Percentiles rank a stretch among this genome's conserved stretches.
Conservation (phyloP, 1,140 invertebrate species). For the Hyphantria cunea region DNA sequence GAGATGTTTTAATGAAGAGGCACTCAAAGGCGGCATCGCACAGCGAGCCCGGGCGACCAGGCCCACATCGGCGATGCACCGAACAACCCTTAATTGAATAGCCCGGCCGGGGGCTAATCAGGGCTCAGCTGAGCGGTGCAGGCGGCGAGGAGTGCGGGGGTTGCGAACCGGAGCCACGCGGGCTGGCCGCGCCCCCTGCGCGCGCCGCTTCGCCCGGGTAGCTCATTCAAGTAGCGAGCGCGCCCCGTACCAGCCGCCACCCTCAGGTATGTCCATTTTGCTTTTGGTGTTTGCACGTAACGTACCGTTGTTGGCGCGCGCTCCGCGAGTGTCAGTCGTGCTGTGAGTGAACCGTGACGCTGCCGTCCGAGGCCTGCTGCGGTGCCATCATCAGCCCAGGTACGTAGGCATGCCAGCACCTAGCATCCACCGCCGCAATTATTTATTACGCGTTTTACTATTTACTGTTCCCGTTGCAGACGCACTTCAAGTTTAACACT, state of each 20-base stretch:
- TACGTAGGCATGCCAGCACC: slow-evolving; percentile 62
- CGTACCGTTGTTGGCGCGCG: slow-evolving; percentile 49
- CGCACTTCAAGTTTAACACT: neutral
- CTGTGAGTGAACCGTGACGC: slow-evolving; percentile 64
- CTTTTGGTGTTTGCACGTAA: slow-evolving; percentile 76
- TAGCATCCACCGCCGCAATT: neutral
- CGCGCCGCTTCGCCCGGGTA: slow-evolving; percentile 62
- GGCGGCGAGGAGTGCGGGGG: slow-evolving; percentile 40
- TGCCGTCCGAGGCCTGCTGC: slow-evolving; percentile 33
- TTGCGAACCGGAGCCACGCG: slow-evolving; percentile 64
- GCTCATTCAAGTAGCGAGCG: slow-evolving; percentile 78
- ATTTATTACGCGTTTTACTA: slow-evolving; percentile 13
- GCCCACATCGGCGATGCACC: slow-evolving; percentile 67
- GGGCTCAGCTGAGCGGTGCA: slow-evolving; percentile 73
- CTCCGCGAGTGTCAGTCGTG: slow-evolving; percentile 72
- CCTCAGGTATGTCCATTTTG: slow-evolving; percentile 80
- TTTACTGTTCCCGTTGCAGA: slow-evolving; percentile 10
- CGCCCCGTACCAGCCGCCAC: slow-evolving; percentile 75
- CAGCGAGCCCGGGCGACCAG: slow-evolving; percentile 34
- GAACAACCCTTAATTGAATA: slow-evolving; percentile 77
- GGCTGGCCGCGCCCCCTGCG: slow-evolving; percentile 76
- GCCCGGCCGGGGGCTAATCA: slow-evolving; percentile 76
- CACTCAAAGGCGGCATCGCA: slow-evolving; percentile 54
- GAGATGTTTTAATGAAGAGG: slow-evolving; percentile 65
- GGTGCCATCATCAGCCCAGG: slow-evolving; percentile 34